phyloP scores from a whole-genome alignment of 2,888 invertebrate genomes.

The Rutpela maculata region DNA sequence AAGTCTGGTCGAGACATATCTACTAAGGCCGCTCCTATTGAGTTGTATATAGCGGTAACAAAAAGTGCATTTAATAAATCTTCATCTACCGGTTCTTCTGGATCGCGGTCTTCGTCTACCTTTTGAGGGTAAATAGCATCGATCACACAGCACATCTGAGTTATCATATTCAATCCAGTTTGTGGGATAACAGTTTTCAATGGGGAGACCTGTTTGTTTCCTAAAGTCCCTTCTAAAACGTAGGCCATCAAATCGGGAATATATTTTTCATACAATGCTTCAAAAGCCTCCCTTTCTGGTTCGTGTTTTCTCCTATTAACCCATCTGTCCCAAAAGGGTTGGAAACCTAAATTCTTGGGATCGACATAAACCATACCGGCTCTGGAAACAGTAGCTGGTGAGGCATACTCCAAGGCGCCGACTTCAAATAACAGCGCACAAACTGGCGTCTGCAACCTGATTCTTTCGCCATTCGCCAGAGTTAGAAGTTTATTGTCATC shows the following conservation, averaged over 20 bases:
- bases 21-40: constrained; percentile 87
- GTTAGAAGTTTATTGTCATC: constrained; percentile 94
- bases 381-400: constrained; percentile 93
- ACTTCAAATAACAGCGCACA: constrained; percentile 84
- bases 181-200: constrained; percentile 89
- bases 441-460: constrained; percentile 87
- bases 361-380: constrained; percentile 96
- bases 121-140: constrained; percentile 80
- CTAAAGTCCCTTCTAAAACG: constrained; percentile 84
- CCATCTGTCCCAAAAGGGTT: constrained; percentile 88
- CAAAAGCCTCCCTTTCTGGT: constrained; percentile 72
- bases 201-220: constrained; percentile 79
- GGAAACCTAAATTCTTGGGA: constrained; percentile 87
- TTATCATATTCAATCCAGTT: constrained; percentile 91
- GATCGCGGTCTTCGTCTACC: constrained; percentile 73
- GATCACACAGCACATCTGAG: constrained; percentile 88
- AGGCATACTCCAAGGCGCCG: constrained; percentile 91
- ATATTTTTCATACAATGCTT: constrained; percentile 84
- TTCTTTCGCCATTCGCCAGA: constrained; percentile 86
- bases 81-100: constrained; percentile 74
- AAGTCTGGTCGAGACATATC: constrained; percentile 83
- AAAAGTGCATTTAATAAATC: constrained; percentile 84
- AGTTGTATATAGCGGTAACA: constrained; percentile 86
- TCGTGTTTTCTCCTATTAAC: constrained; percentile 76
- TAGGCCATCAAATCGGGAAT: constrained; percentile 83